These are phyloP conservation scores for Scytalopus superciliaris DNA, from an alignment of 2,113 vertebrate genomes.

Conservation along the genomic window DNA sequence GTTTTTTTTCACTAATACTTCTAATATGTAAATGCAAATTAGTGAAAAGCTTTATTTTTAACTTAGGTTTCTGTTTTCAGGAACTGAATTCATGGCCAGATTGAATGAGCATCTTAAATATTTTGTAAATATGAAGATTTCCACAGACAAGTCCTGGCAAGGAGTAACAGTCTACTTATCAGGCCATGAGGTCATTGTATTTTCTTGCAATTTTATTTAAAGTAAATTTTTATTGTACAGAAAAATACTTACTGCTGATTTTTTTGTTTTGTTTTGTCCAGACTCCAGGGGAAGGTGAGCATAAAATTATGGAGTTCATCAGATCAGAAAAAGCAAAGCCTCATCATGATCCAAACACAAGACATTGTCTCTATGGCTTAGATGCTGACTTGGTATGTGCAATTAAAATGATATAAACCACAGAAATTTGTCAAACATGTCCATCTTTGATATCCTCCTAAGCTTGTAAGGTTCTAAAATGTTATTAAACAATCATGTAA, in stretches of 20 bases:
- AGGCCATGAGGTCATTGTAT: constrained; percentile 89
- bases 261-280: constrained; percentile 35
- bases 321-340: constrained; percentile 88
- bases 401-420: background rate
- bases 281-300: constrained; percentile 98
- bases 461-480: background rate
- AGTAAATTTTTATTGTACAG: background rate
- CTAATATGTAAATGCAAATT: background rate
- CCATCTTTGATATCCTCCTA: background rate
- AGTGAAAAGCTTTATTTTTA: background rate
- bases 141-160: constrained; percentile 93
- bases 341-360: constrained; percentile 90
- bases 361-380: constrained; percentile 97
- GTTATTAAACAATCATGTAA: background rate
- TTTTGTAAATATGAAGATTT: constrained; percentile 96
- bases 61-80: constrained; percentile 71
- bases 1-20: background rate
- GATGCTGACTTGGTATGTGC: constrained; percentile 95
- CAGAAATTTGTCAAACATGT: background rate
- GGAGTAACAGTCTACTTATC: constrained; percentile 93
- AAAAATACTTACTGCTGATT: background rate
- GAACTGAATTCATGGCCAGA: constrained; percentile 96
- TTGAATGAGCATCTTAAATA: constrained; percentile 97
- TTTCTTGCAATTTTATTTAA: constrained; percentile 25
- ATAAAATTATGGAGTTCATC: constrained; percentile 99